These are phyloP conservation scores for Tinamus guttatus DNA, from an alignment of 2,113 vertebrate species.

Conservation along the genomic window DNA sequence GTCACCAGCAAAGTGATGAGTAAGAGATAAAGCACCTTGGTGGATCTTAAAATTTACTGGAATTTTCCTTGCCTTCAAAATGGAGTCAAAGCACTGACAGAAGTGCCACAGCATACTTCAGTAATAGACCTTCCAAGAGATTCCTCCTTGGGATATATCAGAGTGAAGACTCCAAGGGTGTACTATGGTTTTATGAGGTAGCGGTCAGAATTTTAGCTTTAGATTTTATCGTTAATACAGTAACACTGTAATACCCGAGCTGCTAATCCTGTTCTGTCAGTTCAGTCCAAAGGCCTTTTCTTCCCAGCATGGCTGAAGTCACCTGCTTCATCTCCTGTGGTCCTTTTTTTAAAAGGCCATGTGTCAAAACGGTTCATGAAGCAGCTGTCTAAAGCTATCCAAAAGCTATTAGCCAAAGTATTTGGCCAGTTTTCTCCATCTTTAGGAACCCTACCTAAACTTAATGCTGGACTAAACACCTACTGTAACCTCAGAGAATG, in stretches of 20 bases:
- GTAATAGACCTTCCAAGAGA: constrained; percentile 14
- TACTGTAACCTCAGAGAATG: neutral
- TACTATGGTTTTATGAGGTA: neutral
- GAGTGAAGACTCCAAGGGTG: neutral
- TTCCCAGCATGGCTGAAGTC: neutral
- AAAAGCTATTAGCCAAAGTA: neutral
- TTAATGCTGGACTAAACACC: neutral
- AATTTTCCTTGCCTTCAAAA: constrained; percentile 36
- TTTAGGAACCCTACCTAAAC: neutral
- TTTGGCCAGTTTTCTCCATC: neutral
- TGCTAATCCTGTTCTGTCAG: neutral
- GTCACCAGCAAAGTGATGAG: constrained; percentile 33
- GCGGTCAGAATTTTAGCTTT: neutral
- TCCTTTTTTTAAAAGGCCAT: neutral
- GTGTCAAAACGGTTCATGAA: neutral
- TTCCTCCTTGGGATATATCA: neutral
- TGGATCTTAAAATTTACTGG: neutral
- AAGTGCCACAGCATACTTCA: neutral
- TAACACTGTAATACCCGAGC: neutral
- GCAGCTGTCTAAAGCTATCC: neutral
- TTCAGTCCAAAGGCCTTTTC: neutral
- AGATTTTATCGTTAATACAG: neutral
- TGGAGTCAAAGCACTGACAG: neutral
- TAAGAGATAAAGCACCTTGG: constrained; percentile 43
- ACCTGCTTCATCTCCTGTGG: neutral